phyloP scores from a whole-genome alignment of 30 jellyfish, hydroid and myxozoan species.

The Rhopilema esculentum region DNA sequence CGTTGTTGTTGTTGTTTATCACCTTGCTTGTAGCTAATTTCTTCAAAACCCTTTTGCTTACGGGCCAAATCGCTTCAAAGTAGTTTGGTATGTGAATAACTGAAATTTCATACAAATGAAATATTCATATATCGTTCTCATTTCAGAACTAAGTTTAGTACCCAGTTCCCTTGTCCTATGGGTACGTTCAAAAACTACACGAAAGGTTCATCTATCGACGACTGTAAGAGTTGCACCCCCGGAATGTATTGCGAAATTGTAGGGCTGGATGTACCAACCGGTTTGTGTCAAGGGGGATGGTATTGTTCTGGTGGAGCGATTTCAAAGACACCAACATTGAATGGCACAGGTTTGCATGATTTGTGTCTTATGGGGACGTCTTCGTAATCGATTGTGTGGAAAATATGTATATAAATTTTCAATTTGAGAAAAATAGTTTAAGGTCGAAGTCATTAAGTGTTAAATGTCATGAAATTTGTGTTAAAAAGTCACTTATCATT shows the following conservation, averaged over 20 bases:
- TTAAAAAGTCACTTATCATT: too few relatives aligned
- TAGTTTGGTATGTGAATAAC: too few relatives aligned
- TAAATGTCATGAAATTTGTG: too few relatives aligned
- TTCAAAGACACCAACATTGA: constrained; percentile 77
- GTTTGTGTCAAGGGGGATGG: constrained; percentile 93
- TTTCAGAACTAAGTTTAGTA: constrained; percentile 61
- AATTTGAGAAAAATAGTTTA: too few relatives aligned
- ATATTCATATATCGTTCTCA: too few relatives aligned
- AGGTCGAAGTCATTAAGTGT: too few relatives aligned
- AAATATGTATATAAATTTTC: neutral
- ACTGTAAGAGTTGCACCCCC: constrained; percentile 90
- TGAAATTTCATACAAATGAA: too few relatives aligned
- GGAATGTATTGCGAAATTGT: constrained; percentile 87
- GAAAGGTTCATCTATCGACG: constrained; percentile 68
- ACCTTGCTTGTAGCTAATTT: too few relatives aligned
- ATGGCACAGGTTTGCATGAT: constrained; percentile 51
- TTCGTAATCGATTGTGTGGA: neutral
- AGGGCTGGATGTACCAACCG: constrained; percentile 81
- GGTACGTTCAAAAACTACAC: constrained; percentile 95
- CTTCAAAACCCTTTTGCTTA: too few relatives aligned
- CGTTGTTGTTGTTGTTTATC: too few relatives aligned
- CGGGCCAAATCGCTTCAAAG: too few relatives aligned
- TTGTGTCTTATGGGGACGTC: neutral
- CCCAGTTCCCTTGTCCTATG: constrained; percentile 88
- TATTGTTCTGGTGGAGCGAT: constrained; percentile 94